Conservation (phyloP, 2,797 vertebrate genomes). For the Liparis tanakae region DNA sequence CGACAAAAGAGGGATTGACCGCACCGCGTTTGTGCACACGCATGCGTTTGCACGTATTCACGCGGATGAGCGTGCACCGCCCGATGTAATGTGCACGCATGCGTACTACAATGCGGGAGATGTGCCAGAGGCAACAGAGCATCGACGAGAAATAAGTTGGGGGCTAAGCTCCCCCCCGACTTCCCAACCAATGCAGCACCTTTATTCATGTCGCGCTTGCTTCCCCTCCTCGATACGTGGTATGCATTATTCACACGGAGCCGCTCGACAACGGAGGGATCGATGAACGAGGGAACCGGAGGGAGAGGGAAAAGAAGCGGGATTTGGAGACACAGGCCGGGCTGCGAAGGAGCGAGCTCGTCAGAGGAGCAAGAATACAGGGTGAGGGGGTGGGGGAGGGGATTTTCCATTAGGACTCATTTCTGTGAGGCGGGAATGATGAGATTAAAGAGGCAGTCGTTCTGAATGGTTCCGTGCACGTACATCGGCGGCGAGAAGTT, state of each 20-base stretch:
- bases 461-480: conserved; percentile 36
- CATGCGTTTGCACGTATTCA: conserved; percentile 32
- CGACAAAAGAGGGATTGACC: conserved; percentile 57
- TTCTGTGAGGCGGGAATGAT: conserved; percentile 46
- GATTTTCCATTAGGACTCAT: conserved; percentile 59
- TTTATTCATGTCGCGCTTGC: conserved; percentile 40
- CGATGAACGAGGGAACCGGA: conserved; percentile 48
- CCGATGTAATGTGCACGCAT: conserved; percentile 8
- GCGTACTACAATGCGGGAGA: conserved; percentile 21
- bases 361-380: conserved; percentile 32
- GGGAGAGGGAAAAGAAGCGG: conserved; percentile 46
- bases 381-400: conserved; percentile 19
- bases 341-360: conserved; percentile 54
- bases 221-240: conserved; percentile 24
- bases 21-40: conserved; percentile 36
- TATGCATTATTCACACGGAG: conserved; percentile 69
- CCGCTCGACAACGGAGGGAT: conserved; percentile 62
- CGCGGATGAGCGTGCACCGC: conserved; percentile 15
- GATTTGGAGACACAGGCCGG: conserved; percentile 42
- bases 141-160: conserved; percentile 55
- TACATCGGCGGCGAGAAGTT: conserved; percentile 25
- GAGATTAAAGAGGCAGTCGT: conserved; percentile 43
- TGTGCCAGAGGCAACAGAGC: conserved; percentile 46
- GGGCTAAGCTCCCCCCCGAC: conserved; percentile 13
- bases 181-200: conserved; percentile 10